Percentiles rank a stretch among this genome's conserved stretches.
Conservation (phyloP, 2,113 vertebrate genomes). For the Bostrychus sinensis region DNA sequence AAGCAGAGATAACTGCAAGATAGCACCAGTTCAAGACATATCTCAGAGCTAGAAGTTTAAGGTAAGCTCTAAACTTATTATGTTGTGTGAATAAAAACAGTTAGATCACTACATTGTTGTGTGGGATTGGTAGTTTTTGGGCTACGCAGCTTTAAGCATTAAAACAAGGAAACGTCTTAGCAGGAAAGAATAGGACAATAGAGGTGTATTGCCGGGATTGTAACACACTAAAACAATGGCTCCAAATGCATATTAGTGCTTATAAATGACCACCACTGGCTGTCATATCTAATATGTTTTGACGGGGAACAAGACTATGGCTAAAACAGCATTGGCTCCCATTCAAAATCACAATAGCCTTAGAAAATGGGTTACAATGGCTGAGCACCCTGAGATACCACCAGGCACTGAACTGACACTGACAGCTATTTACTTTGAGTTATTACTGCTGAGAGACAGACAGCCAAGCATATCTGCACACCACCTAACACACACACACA, state of each 20-base stretch:
- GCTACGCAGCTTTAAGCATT: not conserved
- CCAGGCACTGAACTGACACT: constrained; percentile 38
- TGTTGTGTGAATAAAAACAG: too few species aligned
- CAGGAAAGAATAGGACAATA: constrained; percentile 30
- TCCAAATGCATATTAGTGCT: constrained; percentile 8
- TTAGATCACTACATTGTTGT: not conserved
- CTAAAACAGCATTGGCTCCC: constrained; percentile 52
- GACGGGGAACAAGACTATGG: constrained; percentile 32
- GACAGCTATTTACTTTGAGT: constrained; percentile 64
- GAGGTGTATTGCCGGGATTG: constrained; percentile 19
- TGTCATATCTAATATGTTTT: constrained; percentile 24
- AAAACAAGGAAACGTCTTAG: constrained; percentile 22
- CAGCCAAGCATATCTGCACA: constrained; percentile 18
- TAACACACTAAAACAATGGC: constrained; percentile 8
- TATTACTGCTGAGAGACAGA: constrained; percentile 62
- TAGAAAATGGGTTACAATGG: constrained; percentile 55
- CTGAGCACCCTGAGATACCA: constrained; percentile 50
- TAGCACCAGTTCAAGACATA: too few species aligned
- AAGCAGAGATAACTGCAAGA: too few species aligned
- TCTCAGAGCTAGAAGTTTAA: too few species aligned
- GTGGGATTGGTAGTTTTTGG: not conserved
- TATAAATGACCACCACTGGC: constrained; percentile 40
- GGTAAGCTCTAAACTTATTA: too few species aligned
- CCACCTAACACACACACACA: not conserved
- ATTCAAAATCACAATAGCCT: constrained; percentile 60